These are phyloP conservation scores for Eristalis pertinax DNA, from an alignment of 2,888 invertebrate species.

Conservation along the genomic window DNA sequence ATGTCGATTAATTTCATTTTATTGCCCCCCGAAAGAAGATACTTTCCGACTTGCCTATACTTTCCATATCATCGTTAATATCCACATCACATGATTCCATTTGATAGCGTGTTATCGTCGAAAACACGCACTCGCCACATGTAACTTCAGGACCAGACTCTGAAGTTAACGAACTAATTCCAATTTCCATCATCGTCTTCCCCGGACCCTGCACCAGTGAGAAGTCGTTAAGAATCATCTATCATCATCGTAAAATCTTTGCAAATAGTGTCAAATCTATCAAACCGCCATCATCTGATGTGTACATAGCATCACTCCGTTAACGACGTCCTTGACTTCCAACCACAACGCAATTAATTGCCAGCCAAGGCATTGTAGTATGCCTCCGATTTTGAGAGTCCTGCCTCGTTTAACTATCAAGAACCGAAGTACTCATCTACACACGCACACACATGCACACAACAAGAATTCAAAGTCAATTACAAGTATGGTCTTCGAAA, in stretches of 20 bases:
- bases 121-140: neutral
- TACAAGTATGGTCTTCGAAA: constrained; percentile 27
- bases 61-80: neutral
- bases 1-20: neutral
- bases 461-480: constrained; percentile 66
- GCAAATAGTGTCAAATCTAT: neutral
- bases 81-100: neutral
- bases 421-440: neutral
- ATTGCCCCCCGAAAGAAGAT: neutral
- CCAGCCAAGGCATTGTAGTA: neutral
- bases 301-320: neutral
- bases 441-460: neutral
- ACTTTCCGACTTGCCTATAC: neutral
- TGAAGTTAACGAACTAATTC: neutral
- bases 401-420: constrained; percentile 19
- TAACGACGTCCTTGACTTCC: constrained; percentile 40
- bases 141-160: neutral
- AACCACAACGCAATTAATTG: constrained; percentile 20
- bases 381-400: neutral
- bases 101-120: neutral
- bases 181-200: neutral
- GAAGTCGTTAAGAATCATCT: neutral
- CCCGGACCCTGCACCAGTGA: neutral
- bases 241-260: neutral
- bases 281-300: neutral